A percentile compares a stretch with the other conserved stretches of the same genome.
Conservation (phyloP, 2,797 vertebrate genomes). For the Poecilia velifera region DNA sequence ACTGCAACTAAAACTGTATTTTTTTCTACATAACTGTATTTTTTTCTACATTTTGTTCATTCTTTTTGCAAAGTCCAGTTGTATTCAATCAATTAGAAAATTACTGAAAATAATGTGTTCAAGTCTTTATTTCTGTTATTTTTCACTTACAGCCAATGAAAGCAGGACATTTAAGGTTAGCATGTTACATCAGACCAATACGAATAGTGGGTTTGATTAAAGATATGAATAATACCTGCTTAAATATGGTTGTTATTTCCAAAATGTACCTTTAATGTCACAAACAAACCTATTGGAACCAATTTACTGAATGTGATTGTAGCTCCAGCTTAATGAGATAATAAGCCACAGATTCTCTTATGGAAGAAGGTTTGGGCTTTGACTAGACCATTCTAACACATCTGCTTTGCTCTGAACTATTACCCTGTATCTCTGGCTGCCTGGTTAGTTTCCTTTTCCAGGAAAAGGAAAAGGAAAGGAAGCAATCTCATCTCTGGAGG, state of each 20-base stretch:
- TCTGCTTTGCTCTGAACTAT: not conserved
- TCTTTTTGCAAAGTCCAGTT: not conserved
- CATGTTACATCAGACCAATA: not conserved
- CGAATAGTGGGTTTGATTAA: not conserved
- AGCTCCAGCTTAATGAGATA: not conserved
- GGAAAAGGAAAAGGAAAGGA: no score
- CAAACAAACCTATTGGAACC: not conserved
- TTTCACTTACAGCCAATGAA: not conserved
- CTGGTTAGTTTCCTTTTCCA: not conserved
- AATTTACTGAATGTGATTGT: not conserved
- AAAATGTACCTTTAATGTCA: not conserved
- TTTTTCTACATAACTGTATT: not conserved
- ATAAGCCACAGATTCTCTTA: not conserved
- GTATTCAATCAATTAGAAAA: no score
- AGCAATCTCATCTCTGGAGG: not conserved
- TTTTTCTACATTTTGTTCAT: not conserved
- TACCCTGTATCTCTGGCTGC: not conserved
- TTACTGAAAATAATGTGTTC: not conserved
- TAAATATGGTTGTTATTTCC: not conserved
- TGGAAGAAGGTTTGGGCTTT: not conserved
- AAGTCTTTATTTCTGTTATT: not conserved
- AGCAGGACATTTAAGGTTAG: not conserved
- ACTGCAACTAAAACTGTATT: not conserved
- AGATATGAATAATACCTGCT: not conserved
- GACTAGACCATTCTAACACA: not conserved